Evolutionary conservation across 2,888 invertebrate species (phyloP).

Genomic region (Trachelus tabidus): DNA sequence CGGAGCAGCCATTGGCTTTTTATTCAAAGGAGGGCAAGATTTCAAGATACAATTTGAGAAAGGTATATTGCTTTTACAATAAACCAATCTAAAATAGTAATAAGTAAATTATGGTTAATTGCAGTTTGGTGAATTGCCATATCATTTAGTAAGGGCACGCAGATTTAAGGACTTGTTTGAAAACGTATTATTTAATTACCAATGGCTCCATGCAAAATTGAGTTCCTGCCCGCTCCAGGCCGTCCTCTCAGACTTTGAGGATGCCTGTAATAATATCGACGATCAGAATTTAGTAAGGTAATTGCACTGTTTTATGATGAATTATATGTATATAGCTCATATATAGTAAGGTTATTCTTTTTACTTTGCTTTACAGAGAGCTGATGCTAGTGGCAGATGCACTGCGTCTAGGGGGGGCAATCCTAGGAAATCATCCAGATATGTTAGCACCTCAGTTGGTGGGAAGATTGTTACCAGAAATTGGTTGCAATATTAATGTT

Average conservation of each 20-base stretch:
- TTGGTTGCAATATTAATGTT: conserved; percentile 83
- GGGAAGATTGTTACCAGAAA: conserved; percentile 92
- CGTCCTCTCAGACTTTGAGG: conserved; percentile 95
- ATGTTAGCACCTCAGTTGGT: conserved; percentile 96
- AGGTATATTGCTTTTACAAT: conserved; percentile 70
- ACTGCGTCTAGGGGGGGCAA: conserved; percentile 92
- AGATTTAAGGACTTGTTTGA: conserved; percentile 91
- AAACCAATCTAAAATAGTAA: neutral
- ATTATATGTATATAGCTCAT: neutral
- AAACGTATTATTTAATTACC: conserved; percentile 95
- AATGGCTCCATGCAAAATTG: conserved; percentile 96
- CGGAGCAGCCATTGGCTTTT: conserved; percentile 92
- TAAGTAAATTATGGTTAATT: conserved; percentile 26
- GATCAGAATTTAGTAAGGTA: conserved; percentile 84
- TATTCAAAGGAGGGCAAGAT: conserved; percentile 89
- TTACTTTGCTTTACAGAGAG: conserved; percentile 71
- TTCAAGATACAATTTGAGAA: conserved; percentile 92
- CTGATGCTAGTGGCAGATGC: conserved; percentile 94
- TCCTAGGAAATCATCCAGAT: conserved; percentile 89
- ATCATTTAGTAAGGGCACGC: conserved; percentile 91
- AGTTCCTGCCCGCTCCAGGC: conserved; percentile 96
- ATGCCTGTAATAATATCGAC: conserved; percentile 84
- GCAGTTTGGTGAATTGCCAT: conserved; percentile 94
- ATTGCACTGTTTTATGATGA: neutral
- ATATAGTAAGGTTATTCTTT: neutral